These are phyloP conservation scores for Montipora capricornis DNA, from an alignment of 64 coral and sea anemone genomes.

Conservation along the genomic window DNA sequence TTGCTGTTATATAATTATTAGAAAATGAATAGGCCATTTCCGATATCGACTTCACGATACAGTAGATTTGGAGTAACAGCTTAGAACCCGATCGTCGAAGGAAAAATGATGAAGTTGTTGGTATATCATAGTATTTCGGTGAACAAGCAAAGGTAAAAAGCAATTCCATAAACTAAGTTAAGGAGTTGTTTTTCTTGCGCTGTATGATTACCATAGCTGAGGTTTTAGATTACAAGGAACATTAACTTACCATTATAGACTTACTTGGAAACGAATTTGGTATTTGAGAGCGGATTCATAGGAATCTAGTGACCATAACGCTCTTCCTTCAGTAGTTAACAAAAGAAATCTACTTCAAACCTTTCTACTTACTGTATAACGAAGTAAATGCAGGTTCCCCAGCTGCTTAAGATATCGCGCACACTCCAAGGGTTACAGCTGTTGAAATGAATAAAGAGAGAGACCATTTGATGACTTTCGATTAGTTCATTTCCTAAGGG, in stretches of 20 bases:
- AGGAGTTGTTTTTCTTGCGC: neutral
- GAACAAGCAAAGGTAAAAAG: neutral
- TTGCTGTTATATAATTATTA: neutral
- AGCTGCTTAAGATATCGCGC: neutral
- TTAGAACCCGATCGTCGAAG: neutral
- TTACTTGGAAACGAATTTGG: neutral
- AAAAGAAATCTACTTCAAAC: neutral
- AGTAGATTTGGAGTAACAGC: neutral
- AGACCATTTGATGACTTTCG: conserved; percentile 13
- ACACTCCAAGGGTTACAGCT: neutral
- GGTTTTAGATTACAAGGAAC: neutral
- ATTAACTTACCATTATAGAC: neutral
- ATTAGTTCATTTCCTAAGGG: conserved; percentile 19
- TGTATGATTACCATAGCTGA: neutral
- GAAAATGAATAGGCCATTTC: neutral
- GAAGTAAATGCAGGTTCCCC: neutral
- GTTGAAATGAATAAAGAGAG: neutral
- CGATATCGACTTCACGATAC: neutral
- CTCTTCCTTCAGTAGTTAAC: neutral
- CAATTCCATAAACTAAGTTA: neutral
- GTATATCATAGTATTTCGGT: neutral
- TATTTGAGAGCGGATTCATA: too few species aligned
- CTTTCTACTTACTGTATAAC: neutral
- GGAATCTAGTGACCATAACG: too few species aligned
- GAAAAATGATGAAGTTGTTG: neutral